Evolutionary conservation across 2,888 invertebrate genomes (phyloP).

Genomic region (Drosophila mayaguana): DNA sequence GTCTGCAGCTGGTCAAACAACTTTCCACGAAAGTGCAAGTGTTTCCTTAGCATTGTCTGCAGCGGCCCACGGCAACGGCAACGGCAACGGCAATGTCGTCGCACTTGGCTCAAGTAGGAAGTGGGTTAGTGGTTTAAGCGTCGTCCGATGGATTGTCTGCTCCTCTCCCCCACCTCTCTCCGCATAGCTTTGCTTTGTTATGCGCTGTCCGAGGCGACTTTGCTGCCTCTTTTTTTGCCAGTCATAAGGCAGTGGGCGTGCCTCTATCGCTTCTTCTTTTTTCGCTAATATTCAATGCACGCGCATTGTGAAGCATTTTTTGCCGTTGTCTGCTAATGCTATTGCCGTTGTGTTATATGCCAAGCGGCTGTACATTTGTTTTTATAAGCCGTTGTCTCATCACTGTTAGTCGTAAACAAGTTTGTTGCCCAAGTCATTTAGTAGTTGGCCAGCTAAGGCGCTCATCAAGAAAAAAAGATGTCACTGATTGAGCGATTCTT

Average conservation of each 20-base stretch:
- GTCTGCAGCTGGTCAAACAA: constrained; percentile 57
- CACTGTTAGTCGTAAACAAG: constrained; percentile 26
- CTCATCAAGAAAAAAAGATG: not conserved
- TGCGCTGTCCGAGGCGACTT: constrained; percentile 16
- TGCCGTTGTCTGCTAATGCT: not conserved
- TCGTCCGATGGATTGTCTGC: not conserved
- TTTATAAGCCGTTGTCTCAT: constrained; percentile 20
- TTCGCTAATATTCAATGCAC: constrained; percentile 17
- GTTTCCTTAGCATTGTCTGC: constrained; percentile 75
- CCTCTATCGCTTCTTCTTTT: not conserved
- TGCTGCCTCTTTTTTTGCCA: constrained; percentile 16
- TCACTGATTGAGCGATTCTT: constrained; percentile 8
- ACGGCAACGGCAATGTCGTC: constrained; percentile 46
- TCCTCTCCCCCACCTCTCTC: not conserved
- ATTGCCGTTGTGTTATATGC: not conserved
- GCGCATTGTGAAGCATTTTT: constrained; percentile 13
- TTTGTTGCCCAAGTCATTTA: constrained; percentile 53
- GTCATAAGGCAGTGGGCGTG: constrained; percentile 37
- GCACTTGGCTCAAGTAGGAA: constrained; percentile 68
- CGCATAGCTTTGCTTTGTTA: not conserved
- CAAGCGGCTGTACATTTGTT: constrained; percentile 22
- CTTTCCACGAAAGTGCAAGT: constrained; percentile 82
- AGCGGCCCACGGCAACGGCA: constrained; percentile 25
- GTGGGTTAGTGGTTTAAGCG: constrained; percentile 67
- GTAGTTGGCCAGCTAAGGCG: not conserved